phyloP scores from a whole-genome alignment of 2,113 vertebrate genomes.

The Loxodonta africana region DNA sequence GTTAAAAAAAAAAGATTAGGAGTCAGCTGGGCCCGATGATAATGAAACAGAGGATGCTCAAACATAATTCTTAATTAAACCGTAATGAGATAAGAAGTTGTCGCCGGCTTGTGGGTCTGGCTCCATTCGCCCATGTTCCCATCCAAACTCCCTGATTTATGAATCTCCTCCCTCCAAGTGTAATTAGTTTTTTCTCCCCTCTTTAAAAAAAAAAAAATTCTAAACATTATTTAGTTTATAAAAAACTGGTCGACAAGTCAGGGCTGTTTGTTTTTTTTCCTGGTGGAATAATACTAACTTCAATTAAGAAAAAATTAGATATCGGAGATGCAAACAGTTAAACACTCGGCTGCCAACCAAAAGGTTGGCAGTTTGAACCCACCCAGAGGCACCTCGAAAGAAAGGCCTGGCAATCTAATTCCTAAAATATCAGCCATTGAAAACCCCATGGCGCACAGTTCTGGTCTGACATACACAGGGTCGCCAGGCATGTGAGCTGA shows the following conservation, averaged over 20 bases:
- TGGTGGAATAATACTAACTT: neutral
- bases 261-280: neutral
- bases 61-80: constrained; percentile 93
- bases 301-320: neutral
- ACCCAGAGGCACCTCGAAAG: too few relatives aligned
- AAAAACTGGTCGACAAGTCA: neutral
- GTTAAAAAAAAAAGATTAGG: constrained; percentile 83
- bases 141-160: constrained; percentile 92
- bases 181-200: constrained; percentile 86
- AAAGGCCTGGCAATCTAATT: too few relatives aligned
- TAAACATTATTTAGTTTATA: constrained; percentile 83
- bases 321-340: neutral
- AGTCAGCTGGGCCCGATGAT: constrained; percentile 90
- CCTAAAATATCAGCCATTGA: too few relatives aligned
- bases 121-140: constrained; percentile 83
- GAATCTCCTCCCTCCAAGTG: constrained; percentile 86
- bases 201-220: constrained; percentile 49
- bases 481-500: too few relatives aligned
- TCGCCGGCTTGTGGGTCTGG: constrained; percentile 75
- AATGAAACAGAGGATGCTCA: constrained; percentile 93
- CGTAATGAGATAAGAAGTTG: constrained; percentile 93
- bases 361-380: too few relatives aligned
- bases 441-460: too few relatives aligned
- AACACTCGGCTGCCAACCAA: too few relatives aligned
- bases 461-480: too few relatives aligned